phyloP scores from a whole-genome alignment of 2,888 invertebrate species.

The Amphipyra tragopoginis region DNA sequence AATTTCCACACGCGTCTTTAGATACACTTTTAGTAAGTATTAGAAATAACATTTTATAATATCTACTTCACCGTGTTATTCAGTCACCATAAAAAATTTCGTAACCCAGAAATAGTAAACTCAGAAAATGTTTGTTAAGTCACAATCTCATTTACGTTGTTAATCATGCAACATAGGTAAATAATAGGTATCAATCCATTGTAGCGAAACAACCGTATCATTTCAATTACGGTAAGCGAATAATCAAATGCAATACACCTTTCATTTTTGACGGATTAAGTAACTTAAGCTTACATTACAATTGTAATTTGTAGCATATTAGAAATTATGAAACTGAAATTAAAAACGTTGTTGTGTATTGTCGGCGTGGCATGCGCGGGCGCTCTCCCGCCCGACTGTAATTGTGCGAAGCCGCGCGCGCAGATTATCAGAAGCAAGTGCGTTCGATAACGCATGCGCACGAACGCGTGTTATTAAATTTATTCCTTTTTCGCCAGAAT shows the following conservation, averaged over 20 bases:
- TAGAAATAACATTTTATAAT: slow-evolving; percentile 20
- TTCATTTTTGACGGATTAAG: slow-evolving; percentile 82
- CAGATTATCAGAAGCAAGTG: slow-evolving; percentile 90
- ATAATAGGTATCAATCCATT: slow-evolving; percentile 71
- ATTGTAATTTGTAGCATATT: slow-evolving; percentile 64
- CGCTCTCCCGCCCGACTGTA: slow-evolving; percentile 68
- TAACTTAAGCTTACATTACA: slow-evolving; percentile 74
- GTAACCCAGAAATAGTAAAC: slow-evolving; percentile 44
- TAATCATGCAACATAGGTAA: slow-evolving; percentile 69
- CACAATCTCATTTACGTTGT: slow-evolving; percentile 65
- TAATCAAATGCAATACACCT: slow-evolving; percentile 72
- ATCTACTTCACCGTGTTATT: slow-evolving; percentile 16
- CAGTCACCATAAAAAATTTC: slow-evolving; percentile 38
- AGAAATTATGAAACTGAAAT: slow-evolving; percentile 77
- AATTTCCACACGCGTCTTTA: slow-evolving; percentile 70
- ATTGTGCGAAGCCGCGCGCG: slow-evolving; percentile 82
- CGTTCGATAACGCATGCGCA: slow-evolving; percentile 89
- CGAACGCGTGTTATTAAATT: slow-evolving; percentile 89
- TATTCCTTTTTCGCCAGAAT: slow-evolving; percentile 89
- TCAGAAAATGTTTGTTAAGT: slow-evolving; percentile 63
- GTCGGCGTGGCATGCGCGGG: slow-evolving; percentile 56
- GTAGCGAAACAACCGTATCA: slow-evolving; percentile 77
- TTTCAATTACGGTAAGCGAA: slow-evolving; percentile 80
- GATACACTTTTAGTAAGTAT: slow-evolving; percentile 23
- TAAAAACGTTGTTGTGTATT: slow-evolving; percentile 69